Conservation (phyloP, 2,888 invertebrate species). For the Stenodera caucasica region DNA sequence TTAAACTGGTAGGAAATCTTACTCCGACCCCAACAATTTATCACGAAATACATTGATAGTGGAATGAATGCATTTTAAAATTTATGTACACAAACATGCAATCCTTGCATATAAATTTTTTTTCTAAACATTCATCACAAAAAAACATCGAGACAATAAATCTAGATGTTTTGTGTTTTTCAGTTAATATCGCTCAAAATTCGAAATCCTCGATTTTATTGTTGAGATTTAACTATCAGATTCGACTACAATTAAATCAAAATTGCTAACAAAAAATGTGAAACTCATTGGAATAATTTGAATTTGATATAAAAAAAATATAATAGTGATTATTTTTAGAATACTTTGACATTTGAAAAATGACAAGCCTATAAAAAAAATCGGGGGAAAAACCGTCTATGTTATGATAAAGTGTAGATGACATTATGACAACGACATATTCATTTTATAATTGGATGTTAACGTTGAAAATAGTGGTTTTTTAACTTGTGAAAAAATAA, state of each 20-base stretch:
- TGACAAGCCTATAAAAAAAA: not conserved
- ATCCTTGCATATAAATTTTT: not conserved
- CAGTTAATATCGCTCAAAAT: not conserved
- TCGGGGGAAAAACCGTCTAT: not conserved
- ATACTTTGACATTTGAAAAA: not conserved
- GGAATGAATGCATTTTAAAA: not conserved
- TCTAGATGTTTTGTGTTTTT: not conserved
- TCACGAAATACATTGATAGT: not conserved
- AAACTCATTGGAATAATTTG: not conserved
- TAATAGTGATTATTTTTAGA: not conserved
- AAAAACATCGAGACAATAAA: not conserved
- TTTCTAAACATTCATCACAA: not conserved
- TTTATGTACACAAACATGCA: constrained; percentile 3
- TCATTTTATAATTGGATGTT: constrained; percentile 2
- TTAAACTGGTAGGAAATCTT: not conserved
- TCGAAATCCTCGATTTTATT: not conserved
- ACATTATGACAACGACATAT: not conserved
- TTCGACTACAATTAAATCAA: not conserved
- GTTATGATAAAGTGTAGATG: not conserved
- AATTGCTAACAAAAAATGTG: too few relatives aligned
- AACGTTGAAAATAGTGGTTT: not conserved
- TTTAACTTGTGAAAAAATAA: too few relatives aligned
- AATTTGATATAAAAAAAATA: not conserved
- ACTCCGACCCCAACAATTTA: not conserved
- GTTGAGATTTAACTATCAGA: not conserved